Conservation (phyloP, 2,888 invertebrate species). For the Pollenia labialis region DNA sequence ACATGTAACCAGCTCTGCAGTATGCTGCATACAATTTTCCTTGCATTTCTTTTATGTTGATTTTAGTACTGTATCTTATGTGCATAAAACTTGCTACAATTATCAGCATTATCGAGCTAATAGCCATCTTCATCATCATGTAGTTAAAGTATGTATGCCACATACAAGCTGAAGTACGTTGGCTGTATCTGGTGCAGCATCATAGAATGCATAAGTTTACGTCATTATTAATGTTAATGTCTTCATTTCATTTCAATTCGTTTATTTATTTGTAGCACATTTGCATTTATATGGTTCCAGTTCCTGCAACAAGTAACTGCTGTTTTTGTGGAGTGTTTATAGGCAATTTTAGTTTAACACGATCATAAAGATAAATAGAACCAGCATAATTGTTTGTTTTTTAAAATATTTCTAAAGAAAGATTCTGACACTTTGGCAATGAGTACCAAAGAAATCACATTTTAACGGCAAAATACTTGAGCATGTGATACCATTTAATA, state of each 20-base stretch:
- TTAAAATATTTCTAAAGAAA: neutral
- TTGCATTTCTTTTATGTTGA: neutral
- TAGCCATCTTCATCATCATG: conserved; percentile 32
- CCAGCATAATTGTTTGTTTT: conserved; percentile 4
- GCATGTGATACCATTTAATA: too few species aligned
- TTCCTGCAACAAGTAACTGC: neutral
- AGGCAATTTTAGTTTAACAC: conserved; percentile 54
- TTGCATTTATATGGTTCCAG: conserved; percentile 24
- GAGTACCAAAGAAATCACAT: too few species aligned
- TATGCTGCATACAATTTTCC: conserved; percentile 12
- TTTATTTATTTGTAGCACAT: conserved; percentile 59
- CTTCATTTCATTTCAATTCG: conserved; percentile 75
- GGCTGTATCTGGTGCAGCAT: conserved; percentile 10
- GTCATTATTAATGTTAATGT: conserved; percentile 75
- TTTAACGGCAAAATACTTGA: too few species aligned
- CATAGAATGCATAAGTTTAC: conserved; percentile 49
- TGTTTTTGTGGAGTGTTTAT: conserved; percentile 17
- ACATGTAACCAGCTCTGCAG: conserved; percentile 39
- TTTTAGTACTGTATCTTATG: conserved; percentile 3
- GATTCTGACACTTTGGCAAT: too few species aligned
- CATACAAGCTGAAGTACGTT: neutral
- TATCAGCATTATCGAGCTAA: conserved; percentile 48
- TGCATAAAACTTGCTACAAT: conserved; percentile 45
- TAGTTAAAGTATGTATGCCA: neutral
- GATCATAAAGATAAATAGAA: conserved; percentile 26